A percentile compares a stretch with the other conserved stretches of the same genome.
Evolutionary conservation across 2,113 vertebrate species (phyloP).

Genomic region (Cygnus buccinator): DNA sequence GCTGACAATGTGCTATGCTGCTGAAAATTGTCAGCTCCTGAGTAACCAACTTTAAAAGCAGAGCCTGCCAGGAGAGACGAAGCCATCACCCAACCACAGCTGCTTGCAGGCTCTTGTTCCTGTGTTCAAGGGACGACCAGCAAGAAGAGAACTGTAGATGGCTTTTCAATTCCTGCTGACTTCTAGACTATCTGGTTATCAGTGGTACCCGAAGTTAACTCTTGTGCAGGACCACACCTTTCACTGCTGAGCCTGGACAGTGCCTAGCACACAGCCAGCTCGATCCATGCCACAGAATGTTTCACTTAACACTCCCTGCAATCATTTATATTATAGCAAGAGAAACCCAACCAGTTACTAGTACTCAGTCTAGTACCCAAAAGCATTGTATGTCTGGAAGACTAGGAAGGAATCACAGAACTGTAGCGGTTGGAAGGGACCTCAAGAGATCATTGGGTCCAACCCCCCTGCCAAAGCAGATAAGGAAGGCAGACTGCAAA

Average conservation of each 20-base stretch:
- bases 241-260: background rate
- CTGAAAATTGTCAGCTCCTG: background rate
- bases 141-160: background rate
- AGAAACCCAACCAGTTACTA: background rate
- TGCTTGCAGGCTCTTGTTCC: background rate
- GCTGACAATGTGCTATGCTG: accelerated
- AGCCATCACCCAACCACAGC: background rate
- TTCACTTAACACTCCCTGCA: background rate
- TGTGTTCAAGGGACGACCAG: background rate
- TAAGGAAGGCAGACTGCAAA: conserved; percentile 46
- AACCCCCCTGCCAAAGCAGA: too few relatives aligned
- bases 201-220: background rate
- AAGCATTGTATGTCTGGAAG: background rate
- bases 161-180: background rate
- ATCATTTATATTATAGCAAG: background rate
- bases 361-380: background rate
- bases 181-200: background rate
- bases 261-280: background rate
- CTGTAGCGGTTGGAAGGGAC: too few relatives aligned
- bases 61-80: background rate
- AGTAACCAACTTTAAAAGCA: background rate
- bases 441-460: too few relatives aligned
- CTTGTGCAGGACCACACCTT: background rate
- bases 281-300: background rate
- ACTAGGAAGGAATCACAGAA: background rate